Conservation (phyloP, 2,113 vertebrate species). For the Mesocricetus auratus region DNA sequence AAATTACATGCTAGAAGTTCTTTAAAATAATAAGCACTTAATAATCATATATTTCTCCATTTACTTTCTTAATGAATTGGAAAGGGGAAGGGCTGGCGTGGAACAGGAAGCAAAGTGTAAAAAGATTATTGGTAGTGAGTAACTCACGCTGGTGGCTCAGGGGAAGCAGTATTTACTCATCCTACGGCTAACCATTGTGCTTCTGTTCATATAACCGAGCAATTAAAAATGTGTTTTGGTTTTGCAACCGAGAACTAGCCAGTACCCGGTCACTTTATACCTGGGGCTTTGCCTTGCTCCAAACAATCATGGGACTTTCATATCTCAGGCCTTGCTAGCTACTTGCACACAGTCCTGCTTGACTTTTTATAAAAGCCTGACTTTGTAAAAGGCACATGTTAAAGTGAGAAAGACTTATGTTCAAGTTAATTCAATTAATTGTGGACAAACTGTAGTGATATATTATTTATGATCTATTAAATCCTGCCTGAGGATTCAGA, state of each 20-base stretch:
- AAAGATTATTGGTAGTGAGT: neutral
- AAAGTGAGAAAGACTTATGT: neutral
- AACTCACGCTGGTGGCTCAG: neutral
- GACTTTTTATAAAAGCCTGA: neutral
- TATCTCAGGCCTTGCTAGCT: neutral
- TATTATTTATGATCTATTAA: no score
- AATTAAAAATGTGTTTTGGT: neutral
- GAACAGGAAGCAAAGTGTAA: neutral
- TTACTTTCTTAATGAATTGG: conserved; percentile 4
- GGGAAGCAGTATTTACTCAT: neutral
- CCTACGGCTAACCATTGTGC: neutral
- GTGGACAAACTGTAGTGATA: neutral
- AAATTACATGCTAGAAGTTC: conserved; percentile 21
- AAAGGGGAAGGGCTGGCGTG: neutral
- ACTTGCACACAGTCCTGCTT: neutral
- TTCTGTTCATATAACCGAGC: neutral
- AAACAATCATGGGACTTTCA: neutral
- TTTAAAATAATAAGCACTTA: conserved; percentile 18
- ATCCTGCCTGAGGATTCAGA: no score
- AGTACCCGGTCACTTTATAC: neutral
- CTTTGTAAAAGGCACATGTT: neutral
- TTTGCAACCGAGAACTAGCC: neutral
- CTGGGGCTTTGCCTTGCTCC: conserved; percentile 3
- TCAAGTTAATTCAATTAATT: conserved; percentile 27
- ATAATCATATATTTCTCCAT: neutral